These are phyloP conservation scores for Poecilia velifera DNA, from an alignment of 2,797 vertebrate genomes.

Conservation along the genomic window DNA sequence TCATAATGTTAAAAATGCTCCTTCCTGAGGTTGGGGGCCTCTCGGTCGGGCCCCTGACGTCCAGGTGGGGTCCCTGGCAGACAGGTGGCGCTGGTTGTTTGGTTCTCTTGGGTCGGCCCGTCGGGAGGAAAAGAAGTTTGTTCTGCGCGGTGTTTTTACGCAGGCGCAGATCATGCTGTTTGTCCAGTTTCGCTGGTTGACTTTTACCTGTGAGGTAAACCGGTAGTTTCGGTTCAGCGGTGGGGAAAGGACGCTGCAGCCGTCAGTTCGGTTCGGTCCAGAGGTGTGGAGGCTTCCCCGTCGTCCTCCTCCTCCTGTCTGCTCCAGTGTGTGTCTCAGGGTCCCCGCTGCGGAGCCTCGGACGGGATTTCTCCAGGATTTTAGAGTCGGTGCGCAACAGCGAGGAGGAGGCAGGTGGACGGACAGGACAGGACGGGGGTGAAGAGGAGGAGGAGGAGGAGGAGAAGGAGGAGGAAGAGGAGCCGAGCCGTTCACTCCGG, in stretches of 20 bases:
- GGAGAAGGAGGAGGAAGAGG: slow-evolving; percentile 30
- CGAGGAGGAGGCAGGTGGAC: slow-evolving; percentile 75
- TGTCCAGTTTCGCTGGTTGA: slow-evolving; percentile 85
- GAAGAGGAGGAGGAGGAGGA: slow-evolving; percentile 29
- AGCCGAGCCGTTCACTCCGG: slow-evolving; percentile 35
- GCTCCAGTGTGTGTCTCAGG: slow-evolving; percentile 38
- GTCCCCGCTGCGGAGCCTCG: slow-evolving; percentile 62
- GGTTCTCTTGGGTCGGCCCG: slow-evolving; percentile 42
- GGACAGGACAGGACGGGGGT: slow-evolving; percentile 52
- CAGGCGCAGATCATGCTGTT: slow-evolving; percentile 83
- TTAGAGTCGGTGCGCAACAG: slow-evolving; percentile 72
- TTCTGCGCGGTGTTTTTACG: slow-evolving; percentile 75
- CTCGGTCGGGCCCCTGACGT: slow-evolving; percentile 1
- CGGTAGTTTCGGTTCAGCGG: slow-evolving; percentile 77
- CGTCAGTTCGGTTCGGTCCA: slow-evolving; percentile 25
- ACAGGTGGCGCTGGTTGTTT: slow-evolving; percentile 77
- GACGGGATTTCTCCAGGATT: slow-evolving; percentile 63
- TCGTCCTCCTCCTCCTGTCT: slow-evolving; percentile 7
- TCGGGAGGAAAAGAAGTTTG: slow-evolving; percentile 77
- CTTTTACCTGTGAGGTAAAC: slow-evolving; percentile 82
- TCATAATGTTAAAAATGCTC: neutral
- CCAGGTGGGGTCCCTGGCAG: slow-evolving; percentile 35
- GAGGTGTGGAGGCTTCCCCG: slow-evolving; percentile 27
- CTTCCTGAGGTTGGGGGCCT: too few relatives aligned
- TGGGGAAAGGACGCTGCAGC: slow-evolving; percentile 23